A percentile compares a stretch with the other conserved stretches of the same genome.
phyloP scores from a whole-genome alignment of 1,140 invertebrate genomes.

The Eriocheir sinensis region DNA sequence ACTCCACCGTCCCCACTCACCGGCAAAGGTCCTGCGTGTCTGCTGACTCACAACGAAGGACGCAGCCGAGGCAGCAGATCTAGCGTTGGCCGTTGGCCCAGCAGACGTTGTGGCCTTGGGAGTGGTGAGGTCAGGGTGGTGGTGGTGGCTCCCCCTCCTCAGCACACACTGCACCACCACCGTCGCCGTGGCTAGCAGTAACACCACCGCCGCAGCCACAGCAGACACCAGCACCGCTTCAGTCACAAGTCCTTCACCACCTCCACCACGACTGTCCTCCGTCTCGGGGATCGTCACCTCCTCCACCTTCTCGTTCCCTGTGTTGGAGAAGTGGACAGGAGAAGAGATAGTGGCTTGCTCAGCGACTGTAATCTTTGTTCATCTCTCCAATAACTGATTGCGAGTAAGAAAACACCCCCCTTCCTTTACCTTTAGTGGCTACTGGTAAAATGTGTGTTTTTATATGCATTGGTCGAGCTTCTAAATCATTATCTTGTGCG shows the following conservation, averaged over 20 bases:
- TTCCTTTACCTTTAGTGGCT: too few relatives aligned
- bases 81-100: too few relatives aligned
- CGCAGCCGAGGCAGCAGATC: too few relatives aligned
- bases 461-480: too few relatives aligned
- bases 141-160: background rate
- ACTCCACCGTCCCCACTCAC: background rate
- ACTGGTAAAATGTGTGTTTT: too few relatives aligned
- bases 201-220: too few relatives aligned
- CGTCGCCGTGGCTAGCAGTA: background rate
- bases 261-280: background rate
- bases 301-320: slow-evolving; percentile 31
- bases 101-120: background rate
- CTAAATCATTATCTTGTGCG: too few relatives aligned
- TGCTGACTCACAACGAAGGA: too few relatives aligned
- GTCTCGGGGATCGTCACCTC: background rate
- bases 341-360: too few relatives aligned
- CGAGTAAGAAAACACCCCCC: too few relatives aligned
- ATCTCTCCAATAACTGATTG: background rate
- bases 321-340: background rate
- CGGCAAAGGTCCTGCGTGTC: background rate
- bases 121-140: background rate
- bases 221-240: too few relatives aligned
- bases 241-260: background rate
- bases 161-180: background rate
- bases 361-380: too few relatives aligned